These are phyloP conservation scores for Paramuricea clavata DNA, from an alignment of 92 coral and sea anemone species.

Conservation along the genomic window DNA sequence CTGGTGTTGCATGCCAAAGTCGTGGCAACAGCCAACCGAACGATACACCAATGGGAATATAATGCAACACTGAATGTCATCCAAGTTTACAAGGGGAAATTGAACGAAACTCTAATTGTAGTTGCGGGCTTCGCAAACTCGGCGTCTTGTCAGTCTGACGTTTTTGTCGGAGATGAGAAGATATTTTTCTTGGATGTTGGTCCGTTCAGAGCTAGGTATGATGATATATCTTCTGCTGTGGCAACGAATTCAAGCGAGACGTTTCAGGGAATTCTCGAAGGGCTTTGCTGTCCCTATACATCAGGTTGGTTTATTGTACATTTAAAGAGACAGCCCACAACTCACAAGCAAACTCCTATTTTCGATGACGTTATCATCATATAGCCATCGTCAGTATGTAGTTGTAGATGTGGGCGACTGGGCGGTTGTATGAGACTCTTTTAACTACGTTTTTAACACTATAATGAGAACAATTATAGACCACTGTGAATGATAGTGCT, in stretches of 20 bases:
- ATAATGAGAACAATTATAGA: too few relatives aligned
- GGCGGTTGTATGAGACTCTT: too few relatives aligned
- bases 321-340: too few relatives aligned
- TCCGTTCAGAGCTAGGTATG: conserved; percentile 3
- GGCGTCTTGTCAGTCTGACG: neutral
- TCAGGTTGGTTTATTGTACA: neutral
- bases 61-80: conserved; percentile 23
- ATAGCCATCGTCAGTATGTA: too few relatives aligned
- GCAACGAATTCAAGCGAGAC: conserved; percentile 1
- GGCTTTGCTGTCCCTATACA: conserved; percentile 24
- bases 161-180: conserved; percentile 1
- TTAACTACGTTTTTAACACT: too few relatives aligned
- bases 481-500: too few relatives aligned
- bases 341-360: too few relatives aligned
- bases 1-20: conserved; percentile 11
- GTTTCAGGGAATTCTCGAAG: conserved; percentile 8
- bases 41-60: neutral
- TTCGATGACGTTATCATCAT: too few relatives aligned
- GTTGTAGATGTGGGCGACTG: too few relatives aligned
- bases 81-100: conserved; percentile 20
- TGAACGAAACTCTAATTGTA: neutral
- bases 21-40: neutral
- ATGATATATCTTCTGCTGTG: conserved; percentile 23
- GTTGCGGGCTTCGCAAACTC: neutral
- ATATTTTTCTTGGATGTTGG: conserved; percentile 7